These are phyloP conservation scores for Sisyra terminalis DNA, from an alignment of 2,888 invertebrate genomes.

Conservation along the genomic window DNA sequence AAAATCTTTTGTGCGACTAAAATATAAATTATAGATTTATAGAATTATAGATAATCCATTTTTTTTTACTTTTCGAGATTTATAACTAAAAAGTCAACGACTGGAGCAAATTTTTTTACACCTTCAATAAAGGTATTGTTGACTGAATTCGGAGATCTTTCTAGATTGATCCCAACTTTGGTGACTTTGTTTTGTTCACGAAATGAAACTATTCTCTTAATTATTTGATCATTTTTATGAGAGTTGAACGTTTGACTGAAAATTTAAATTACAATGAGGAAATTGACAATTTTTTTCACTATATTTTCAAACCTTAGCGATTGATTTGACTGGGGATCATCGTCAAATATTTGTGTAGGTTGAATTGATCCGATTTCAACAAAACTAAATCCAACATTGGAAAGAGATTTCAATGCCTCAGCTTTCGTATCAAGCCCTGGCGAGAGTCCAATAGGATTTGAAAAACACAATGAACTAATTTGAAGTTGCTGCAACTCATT, in stretches of 20 bases:
- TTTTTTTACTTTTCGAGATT: too few species aligned
- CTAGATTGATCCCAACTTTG: slow-evolving; percentile 84
- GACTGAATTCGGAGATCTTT: slow-evolving; percentile 77
- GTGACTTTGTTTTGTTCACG: slow-evolving; percentile 36
- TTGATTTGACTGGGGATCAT: too few species aligned
- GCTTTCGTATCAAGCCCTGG: slow-evolving; percentile 98
- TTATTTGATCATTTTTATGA: slow-evolving; percentile 70
- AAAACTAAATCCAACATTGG: slow-evolving; percentile 81
- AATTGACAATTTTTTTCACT: too few species aligned
- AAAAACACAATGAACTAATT: slow-evolving; percentile 53
- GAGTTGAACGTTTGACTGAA: slow-evolving; percentile 85
- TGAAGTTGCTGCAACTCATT: slow-evolving; percentile 39
- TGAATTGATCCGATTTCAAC: slow-evolving; percentile 95
- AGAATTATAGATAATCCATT: too few species aligned
- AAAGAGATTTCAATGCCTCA: slow-evolving; percentile 70
- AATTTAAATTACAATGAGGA: neutral
- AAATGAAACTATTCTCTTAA: slow-evolving; percentile 42
- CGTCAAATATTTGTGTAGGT: slow-evolving; percentile 53
- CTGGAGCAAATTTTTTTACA: slow-evolving; percentile 58
- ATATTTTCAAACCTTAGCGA: too few species aligned
- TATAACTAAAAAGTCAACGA: slow-evolving; percentile 47
- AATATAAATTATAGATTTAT: too few species aligned
- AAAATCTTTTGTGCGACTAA: too few species aligned
- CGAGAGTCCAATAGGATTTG: slow-evolving; percentile 92
- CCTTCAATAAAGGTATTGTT: slow-evolving; percentile 60